Base-by-base conservation (phyloP, 2,888 invertebrate species). In the Ormyrus rosae region DNA sequence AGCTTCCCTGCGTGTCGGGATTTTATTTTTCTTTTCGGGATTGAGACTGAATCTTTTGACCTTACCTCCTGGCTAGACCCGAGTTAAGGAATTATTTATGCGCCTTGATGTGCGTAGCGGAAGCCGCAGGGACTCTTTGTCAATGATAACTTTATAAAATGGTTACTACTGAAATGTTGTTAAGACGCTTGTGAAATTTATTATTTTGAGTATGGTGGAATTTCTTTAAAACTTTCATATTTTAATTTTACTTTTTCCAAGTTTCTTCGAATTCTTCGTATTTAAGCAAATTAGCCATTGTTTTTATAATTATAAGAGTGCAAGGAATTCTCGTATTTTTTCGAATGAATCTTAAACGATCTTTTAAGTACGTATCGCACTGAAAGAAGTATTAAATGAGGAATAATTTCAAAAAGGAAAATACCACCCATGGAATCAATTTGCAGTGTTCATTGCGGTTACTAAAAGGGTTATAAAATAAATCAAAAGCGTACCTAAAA, bases 401-500 rank as follows among this genome's bases (percentile, higher is more conserved):
- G 4, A 3, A 19, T 45, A 13, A 51, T 46, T 56, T 58, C 71
- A 60, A 78, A 46, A 45, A 13, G 60, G 45, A 58, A 67, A 78
- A 78, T 60, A 48, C 65, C 60, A 78, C 78, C 71, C 70, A 78
- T 51, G 67, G 56, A 56, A 70, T 72, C 60, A 51, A 51, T 78
- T 78, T 65, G 65, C 65, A 65, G 58, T 71, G 58, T 67, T 51
- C 58, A 9, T 50, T 50, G 55, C 48, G 51, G 10, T 69, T 53
- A 45, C n/a, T 55, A 63, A 55, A 45, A 13, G 55, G 19, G 19
- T 63, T 51, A 61, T 60, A 68, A 74, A 51, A 64, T 48, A n/a
- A 74, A 34, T 73, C 34, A 19, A 34, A 46, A 48, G 19, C 34
- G 56, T 73, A 19, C 34, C n/a, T 72, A 34, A 72, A 64, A 73